Evolutionary conservation across 2,797 vertebrate species (phyloP), one percentile per base, ranked within the genome.

Genomic region (Periophthalmus magnuspinnatus): DNA sequence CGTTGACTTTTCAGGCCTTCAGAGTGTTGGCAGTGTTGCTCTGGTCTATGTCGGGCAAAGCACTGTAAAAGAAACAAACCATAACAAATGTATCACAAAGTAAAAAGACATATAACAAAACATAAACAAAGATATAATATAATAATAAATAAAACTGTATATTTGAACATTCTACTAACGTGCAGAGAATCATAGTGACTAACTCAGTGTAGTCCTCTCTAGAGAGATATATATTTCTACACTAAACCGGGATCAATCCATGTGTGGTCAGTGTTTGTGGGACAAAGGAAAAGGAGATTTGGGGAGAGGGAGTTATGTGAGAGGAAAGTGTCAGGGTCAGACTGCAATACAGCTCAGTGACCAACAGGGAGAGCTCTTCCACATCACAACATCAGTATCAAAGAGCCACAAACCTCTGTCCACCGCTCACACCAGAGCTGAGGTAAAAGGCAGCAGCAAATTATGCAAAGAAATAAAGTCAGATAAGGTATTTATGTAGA

Each of bases 21-120:
- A 70, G 73, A 67, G 65, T 5, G 59, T 32, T 14, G 47, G 56
- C 67, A 68, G 59, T 67, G 10, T 70, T 63, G 28, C 50, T 59
- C 77, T 38, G 58, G 62, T 74, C 83, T 91, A 97, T 67, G 96
- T 97, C 8, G 97, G 97, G 82, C 97, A 98, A 78, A 99, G 91
- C 88, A 99, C 97, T 99, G 91, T n/a, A 70, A 22, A 71, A 89
- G 63, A 84, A 80, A 56, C 84, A 34, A 47, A 47, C 24, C 47
- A 64, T 1, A 81, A 60, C 62, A 74, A 38, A 73, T 7, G 41
- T 45, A 45, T 45, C 41, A 45, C 65, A 72, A 68, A 16, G 70
- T 1, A 32, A 69, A 69, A 64, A 45, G 48, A 57, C 66, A 65
- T 17, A 62, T 47, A 48, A 48, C 67, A 68, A 68, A 48, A 60